A percentile compares a stretch with the other conserved stretches of the same genome.
These are phyloP conservation scores for Meandrina meandrites DNA, from an alignment of 92 coral and sea anemone species.

Conservation along the genomic window DNA sequence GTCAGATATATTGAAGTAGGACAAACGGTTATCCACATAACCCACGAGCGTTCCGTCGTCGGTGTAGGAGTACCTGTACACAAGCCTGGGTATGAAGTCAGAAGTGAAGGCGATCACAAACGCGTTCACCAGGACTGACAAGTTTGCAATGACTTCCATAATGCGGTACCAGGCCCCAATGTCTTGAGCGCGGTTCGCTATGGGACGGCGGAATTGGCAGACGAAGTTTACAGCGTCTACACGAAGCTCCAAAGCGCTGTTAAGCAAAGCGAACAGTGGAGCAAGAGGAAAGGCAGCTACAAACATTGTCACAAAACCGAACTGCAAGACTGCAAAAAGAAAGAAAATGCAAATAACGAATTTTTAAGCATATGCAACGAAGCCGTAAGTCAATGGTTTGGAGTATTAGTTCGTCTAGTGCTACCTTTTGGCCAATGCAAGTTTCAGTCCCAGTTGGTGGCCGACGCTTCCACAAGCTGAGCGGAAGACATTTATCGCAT, in stretches of 20 bases:
- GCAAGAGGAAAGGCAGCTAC: conserved; percentile 99
- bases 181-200: conserved; percentile 92
- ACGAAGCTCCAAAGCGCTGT: conserved; percentile 82
- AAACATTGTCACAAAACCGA: conserved; percentile 98
- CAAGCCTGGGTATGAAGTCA: conserved; percentile 90
- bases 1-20: conserved; percentile 74
- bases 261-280: conserved; percentile 91
- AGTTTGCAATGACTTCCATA: conserved; percentile 81
- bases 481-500: neutral
- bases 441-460: neutral
- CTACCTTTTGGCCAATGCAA: neutral
- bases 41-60: conserved; percentile 71
- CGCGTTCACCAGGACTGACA: conserved; percentile 94
- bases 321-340: conserved; percentile 80
- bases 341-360: neutral
- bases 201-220: conserved; percentile 94
- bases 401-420: too few species aligned
- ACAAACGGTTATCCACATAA: conserved; percentile 77
- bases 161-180: conserved; percentile 96
- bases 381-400: too few species aligned
- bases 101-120: conserved; percentile 97
- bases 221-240: conserved; percentile 97
- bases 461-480: neutral
- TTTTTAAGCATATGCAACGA: neutral
- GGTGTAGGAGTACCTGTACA: conserved; percentile 76